Conservation (phyloP, 2,113 vertebrate genomes). For the Lichenostomus cassidix region DNA sequence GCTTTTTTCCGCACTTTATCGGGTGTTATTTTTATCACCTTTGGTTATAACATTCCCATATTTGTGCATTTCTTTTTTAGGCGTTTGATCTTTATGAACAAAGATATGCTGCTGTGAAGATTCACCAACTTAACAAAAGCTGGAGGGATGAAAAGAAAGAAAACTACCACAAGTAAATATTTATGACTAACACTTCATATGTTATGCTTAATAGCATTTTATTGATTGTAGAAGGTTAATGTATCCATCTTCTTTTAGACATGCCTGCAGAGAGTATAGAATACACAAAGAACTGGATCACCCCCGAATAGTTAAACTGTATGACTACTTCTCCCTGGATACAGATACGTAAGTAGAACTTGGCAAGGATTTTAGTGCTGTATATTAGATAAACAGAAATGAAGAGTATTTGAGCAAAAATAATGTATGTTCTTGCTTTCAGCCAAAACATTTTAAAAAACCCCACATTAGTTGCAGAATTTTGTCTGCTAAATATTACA, state of each 20-base stretch:
- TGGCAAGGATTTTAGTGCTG: background rate
- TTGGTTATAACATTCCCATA: slow-evolving; percentile 11
- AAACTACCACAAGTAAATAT: slow-evolving; percentile 97
- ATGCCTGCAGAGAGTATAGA: slow-evolving; percentile 98
- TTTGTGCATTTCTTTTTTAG: slow-evolving; percentile 71
- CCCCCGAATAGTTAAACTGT: slow-evolving; percentile 97
- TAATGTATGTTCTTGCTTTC: background rate
- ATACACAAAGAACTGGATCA: slow-evolving; percentile 99
- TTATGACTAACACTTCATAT: slow-evolving; percentile 40
- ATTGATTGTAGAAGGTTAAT: slow-evolving; percentile 51
- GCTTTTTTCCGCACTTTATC: background rate
- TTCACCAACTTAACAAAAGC: slow-evolving; percentile 99
- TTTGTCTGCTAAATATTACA: background rate
- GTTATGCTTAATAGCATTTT: slow-evolving; percentile 21
- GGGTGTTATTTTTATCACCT: slow-evolving; percentile 1
- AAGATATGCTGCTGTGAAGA: slow-evolving; percentile 98
- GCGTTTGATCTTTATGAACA: slow-evolving; percentile 99
- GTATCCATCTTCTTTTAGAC: slow-evolving; percentile 75
- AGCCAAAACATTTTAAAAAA: background rate
- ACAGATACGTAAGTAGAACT: slow-evolving; percentile 93
- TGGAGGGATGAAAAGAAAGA: slow-evolving; percentile 99
- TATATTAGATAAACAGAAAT: background rate
- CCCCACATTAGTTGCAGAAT: background rate
- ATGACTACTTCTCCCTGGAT: slow-evolving; percentile 99
- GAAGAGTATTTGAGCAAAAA: background rate